Conservation (phyloP, 2,113 vertebrate genomes). For the Paralichthys olivaceus region DNA sequence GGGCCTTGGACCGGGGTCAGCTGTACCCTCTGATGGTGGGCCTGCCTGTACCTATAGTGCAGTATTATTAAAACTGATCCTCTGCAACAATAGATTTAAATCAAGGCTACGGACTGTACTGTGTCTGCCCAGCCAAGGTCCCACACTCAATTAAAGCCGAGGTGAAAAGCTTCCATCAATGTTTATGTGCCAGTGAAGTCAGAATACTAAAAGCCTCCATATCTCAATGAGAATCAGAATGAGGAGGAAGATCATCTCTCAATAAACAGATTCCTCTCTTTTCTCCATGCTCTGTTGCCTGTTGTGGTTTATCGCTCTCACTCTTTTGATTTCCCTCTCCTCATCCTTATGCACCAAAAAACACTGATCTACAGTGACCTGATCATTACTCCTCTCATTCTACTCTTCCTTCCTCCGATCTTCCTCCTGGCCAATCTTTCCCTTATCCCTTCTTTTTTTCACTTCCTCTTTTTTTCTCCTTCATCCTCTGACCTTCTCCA, state of each 20-base stretch:
- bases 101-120: not conserved
- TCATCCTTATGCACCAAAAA: not conserved
- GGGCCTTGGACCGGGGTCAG: no score
- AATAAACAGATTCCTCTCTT: no score
- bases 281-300: no score
- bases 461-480: not conserved
- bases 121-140: not conserved
- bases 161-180: not conserved
- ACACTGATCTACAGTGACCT: not conserved
- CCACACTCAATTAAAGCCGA: not conserved
- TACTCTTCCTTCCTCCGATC: not conserved
- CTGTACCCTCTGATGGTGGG: no score
- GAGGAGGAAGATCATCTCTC: slow-evolving; percentile 10
- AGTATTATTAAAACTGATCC: not conserved
- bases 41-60: no score
- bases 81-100: not conserved
- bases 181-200: not conserved
- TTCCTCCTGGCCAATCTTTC: no score
- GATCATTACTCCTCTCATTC: slow-evolving; percentile 10
- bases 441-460: not conserved
- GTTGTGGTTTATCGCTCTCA: no score
- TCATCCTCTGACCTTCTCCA: not conserved
- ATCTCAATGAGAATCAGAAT: slow-evolving; percentile 19
- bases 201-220: not conserved
- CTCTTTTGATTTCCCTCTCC: slow-evolving; percentile 1